These are phyloP conservation scores for Holcopasites calliopsidis DNA, from an alignment of 1,140 invertebrate genomes.

Conservation along the genomic window DNA sequence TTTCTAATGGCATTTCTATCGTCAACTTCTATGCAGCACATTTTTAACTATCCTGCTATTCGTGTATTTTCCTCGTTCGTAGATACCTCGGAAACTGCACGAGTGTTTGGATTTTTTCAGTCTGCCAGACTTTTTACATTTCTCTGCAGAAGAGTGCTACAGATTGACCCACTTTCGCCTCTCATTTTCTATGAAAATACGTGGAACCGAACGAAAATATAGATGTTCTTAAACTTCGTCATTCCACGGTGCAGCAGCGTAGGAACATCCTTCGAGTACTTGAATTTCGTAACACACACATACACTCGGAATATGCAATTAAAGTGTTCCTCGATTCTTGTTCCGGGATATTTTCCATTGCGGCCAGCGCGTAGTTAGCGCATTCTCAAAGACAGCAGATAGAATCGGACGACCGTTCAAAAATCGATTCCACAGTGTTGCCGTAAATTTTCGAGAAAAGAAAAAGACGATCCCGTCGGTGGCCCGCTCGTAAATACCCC, in stretches of 20 bases:
- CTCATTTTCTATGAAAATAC: too few species aligned
- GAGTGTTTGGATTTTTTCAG: background rate
- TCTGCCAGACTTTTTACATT: background rate
- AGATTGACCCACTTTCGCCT: background rate
- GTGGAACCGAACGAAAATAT: background rate
- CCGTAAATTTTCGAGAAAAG: constrained; percentile 50
- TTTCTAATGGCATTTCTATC: too few species aligned
- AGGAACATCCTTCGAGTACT: background rate
- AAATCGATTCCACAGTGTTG: constrained; percentile 1
- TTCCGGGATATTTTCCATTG: too few species aligned
- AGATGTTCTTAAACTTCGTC: background rate
- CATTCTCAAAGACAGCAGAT: background rate
- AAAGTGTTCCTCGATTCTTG: background rate
- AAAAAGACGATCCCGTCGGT: constrained; percentile 33
- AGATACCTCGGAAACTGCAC: background rate
- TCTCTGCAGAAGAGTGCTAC: background rate
- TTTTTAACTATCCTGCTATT: too few species aligned
- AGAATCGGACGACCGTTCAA: background rate
- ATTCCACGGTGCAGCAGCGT: background rate
- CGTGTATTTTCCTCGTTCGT: background rate
- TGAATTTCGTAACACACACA: background rate
- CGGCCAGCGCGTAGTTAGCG: background rate
- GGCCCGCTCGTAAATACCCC: constrained; percentile 47
- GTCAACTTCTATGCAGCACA: too few species aligned
- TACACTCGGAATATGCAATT: background rate